Evolutionary conservation across 1,140 invertebrate species (phyloP), one percentile per base, ranked within the genome.

Genomic region (Chironomus striatipennis): DNA sequence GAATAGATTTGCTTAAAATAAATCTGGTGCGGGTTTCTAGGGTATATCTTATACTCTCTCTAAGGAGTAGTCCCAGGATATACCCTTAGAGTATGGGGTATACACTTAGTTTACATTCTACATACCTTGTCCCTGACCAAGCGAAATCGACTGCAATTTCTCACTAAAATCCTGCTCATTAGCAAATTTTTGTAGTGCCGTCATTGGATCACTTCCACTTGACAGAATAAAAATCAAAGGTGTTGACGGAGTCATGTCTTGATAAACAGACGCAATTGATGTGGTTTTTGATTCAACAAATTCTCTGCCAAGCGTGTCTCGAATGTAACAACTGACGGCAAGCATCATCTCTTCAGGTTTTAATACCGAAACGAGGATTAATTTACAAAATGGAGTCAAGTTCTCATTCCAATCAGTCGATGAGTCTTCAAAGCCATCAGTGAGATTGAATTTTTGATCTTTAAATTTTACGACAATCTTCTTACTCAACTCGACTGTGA

Each of bases 191-290:
- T 90, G 87, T 77, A 94, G 91, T 0, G 87, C 86, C 7, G 89
- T 88, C 82, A 96, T 94, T 0, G 95, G 95, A 87, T 97, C 95
- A 0, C 92, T 93, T 5, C 95, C 95, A 34, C 93, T 91, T 74
- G 93, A 96, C n/a, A 97, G 83, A 0, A 98, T 87, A 81, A 97
- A 97, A 42, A 97, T 87, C 1, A 98, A 81, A 0, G 95, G 95
- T 6, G 89, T 92, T 0, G 84, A 85, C 75, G 86, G 87, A 15
- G 87, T 88, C 43, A 89, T 94, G 81, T 90, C 92, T 77, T 85
- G 85, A 79, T 88, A 96, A 80, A 88, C 93, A 75, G 47, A 81
- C 81, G 74, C 74, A 73, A 67, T 18, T 8, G 17, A 42, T 4
- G 15, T 73, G 7, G n/a, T 7, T 20, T 34, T 89, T 76, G 90